Evolutionary conservation across 53 echinoderm and acorn worm species (phyloP).

Genomic region (Holothuria scabra): DNA sequence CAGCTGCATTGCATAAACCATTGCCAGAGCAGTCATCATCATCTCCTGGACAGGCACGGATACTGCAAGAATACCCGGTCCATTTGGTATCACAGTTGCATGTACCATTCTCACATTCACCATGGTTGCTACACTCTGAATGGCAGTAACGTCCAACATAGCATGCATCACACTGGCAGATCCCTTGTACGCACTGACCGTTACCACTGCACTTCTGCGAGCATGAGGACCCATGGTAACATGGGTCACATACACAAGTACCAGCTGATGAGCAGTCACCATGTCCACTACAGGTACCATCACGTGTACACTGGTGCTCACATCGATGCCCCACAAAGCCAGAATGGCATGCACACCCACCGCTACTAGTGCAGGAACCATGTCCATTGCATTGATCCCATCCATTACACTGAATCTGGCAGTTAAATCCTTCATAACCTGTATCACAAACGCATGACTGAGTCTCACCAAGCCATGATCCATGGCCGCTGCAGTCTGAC

Average conservation of each 20-base stretch:
- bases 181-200: slow-evolving; percentile 64
- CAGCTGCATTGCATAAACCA: slow-evolving; percentile 88
- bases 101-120: slow-evolving; percentile 57
- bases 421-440: slow-evolving; percentile 77
- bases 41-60: slow-evolving; percentile 84
- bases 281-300: slow-evolving; percentile 75
- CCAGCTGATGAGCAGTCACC: slow-evolving; percentile 75
- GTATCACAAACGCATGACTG: slow-evolving; percentile 59
- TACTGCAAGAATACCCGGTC: slow-evolving; percentile 78
- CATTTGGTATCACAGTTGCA: slow-evolving; percentile 78
- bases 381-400: slow-evolving; percentile 67
- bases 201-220: slow-evolving; percentile 66
- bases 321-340: slow-evolving; percentile 89
- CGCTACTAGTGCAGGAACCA: slow-evolving; percentile 68
- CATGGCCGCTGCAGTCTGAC: slow-evolving; percentile 74
- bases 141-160: slow-evolving; percentile 81
- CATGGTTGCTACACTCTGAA: slow-evolving; percentile 78
- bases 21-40: slow-evolving; percentile 82
- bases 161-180: slow-evolving; percentile 78
- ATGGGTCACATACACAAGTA: slow-evolving; percentile 77
- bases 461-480: slow-evolving; percentile 46
- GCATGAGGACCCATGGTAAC: slow-evolving; percentile 75
- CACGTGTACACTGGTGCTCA: slow-evolving; percentile 70
- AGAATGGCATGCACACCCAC: slow-evolving; percentile 71
- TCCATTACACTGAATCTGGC: slow-evolving; percentile 75